phyloP scores from a whole-genome alignment of 2,888 invertebrate genomes.

The Synergus laeviventris region DNA sequence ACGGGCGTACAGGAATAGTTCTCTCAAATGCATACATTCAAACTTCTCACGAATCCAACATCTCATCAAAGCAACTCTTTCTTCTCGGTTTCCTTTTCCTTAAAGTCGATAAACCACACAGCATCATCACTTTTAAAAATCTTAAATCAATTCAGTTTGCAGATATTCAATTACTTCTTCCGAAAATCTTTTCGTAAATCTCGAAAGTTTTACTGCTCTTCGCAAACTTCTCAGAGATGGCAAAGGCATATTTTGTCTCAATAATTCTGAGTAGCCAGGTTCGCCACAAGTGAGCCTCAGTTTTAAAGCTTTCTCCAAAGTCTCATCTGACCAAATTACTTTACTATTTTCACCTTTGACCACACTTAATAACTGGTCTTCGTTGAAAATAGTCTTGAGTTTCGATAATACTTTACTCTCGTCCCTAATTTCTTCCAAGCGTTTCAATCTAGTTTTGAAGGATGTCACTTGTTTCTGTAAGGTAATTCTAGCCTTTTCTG shows the following conservation, averaged over 20 bases:
- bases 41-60: background rate
- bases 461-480: background rate
- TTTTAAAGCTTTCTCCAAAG: conserved; percentile 27
- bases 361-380: background rate
- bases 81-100: background rate
- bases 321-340: conserved; percentile 16
- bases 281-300: conserved; percentile 27
- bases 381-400: background rate
- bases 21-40: too few species aligned
- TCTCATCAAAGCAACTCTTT: background rate
- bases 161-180: background rate
- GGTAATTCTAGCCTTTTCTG: background rate
- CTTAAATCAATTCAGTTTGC: background rate
- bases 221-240: conserved; percentile 2
- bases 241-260: conserved; percentile 36
- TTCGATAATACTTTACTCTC: background rate
- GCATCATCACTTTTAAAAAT: background rate
- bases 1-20: too few species aligned
- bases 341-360: background rate
- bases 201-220: background rate
- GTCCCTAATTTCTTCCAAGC: background rate
- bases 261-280: conserved; percentile 19
- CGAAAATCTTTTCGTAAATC: background rate
- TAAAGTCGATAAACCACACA: background rate
- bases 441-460: background rate